These are phyloP conservation scores for Benitochromis conjunctus DNA, from an alignment of 2,113 vertebrate species.

Conservation along the genomic window DNA sequence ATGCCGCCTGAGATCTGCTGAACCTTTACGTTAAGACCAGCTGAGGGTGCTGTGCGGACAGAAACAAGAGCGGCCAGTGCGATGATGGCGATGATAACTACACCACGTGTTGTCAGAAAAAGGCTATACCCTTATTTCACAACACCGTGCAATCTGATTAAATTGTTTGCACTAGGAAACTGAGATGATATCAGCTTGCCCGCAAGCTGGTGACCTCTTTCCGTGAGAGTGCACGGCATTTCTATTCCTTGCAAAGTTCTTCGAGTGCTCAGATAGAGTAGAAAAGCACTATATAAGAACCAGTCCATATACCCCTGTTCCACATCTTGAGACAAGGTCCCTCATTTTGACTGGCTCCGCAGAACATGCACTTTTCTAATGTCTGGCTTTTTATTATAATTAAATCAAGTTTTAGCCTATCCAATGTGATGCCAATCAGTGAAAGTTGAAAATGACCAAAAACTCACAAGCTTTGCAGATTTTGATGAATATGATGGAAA, in stretches of 20 bases:
- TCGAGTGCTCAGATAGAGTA: background rate
- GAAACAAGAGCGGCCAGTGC: background rate
- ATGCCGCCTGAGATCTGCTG: background rate
- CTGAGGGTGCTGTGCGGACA: constrained; percentile 53
- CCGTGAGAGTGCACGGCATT: background rate
- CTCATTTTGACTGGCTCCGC: background rate
- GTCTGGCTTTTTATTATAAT: background rate
- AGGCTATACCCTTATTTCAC: background rate
- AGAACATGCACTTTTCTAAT: background rate
- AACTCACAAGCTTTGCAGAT: background rate
- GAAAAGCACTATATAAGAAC: background rate
- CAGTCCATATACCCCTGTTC: background rate
- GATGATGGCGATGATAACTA: background rate
- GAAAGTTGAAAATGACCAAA: background rate
- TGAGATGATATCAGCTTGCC: background rate
- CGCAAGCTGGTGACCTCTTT: background rate
- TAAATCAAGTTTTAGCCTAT: background rate
- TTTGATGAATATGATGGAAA: background rate
- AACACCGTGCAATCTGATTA: background rate
- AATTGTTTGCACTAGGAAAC: background rate
- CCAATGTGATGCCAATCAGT: background rate
- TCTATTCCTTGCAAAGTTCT: background rate
- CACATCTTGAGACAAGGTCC: background rate
- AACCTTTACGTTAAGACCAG: constrained; percentile 46
- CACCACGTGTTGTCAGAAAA: background rate